Evolutionary conservation across 2,113 vertebrate genomes (phyloP).

Genomic region (Mesembrinibis cayennensis): DNA sequence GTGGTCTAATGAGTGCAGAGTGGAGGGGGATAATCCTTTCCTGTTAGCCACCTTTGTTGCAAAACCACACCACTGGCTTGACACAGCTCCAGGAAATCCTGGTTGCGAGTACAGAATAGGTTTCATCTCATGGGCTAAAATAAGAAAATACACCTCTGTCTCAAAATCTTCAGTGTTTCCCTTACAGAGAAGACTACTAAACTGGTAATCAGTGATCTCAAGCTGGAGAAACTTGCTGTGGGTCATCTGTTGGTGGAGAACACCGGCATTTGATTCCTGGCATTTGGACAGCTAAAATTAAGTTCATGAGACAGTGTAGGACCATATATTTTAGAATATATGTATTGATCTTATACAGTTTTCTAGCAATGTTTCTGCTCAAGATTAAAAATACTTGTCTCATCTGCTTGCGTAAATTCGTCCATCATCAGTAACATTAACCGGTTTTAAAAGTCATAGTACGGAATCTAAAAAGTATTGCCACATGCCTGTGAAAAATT

Average conservation of each 20-base stretch:
- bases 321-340: neutral
- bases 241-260: neutral
- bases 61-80: fast-evolving
- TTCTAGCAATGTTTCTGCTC: neutral
- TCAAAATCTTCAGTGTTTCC: neutral
- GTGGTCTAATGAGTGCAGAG: neutral
- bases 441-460: neutral
- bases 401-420: neutral
- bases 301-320: no score
- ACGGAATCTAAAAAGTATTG: neutral
- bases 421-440: neutral
- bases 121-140: neutral
- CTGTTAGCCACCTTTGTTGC: neutral
- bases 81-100: neutral
- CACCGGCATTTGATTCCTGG: neutral
- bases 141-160: neutral
- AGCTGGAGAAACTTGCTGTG: neutral
- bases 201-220: neutral
- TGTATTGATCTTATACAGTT: neutral
- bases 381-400: neutral
- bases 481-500: neutral
- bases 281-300: neutral
- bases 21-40: neutral
- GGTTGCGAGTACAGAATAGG: neutral
- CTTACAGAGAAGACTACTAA: neutral